Conservation (phyloP, 2,113 vertebrate genomes). For the Lamprotornis superbus region DNA sequence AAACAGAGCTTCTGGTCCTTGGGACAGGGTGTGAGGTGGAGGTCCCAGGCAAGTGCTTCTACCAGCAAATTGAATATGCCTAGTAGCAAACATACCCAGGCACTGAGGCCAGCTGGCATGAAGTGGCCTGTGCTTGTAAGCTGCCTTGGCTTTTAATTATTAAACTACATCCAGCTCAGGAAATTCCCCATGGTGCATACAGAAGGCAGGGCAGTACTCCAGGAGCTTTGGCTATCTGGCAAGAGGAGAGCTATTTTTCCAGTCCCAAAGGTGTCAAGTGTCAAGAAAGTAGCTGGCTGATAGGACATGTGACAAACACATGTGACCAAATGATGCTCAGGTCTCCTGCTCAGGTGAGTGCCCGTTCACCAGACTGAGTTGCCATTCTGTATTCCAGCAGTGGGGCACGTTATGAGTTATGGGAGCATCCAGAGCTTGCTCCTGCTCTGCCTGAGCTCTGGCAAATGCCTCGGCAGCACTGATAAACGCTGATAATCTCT, state of each 20-base stretch:
- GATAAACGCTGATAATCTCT: not conserved
- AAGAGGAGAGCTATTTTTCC: not conserved
- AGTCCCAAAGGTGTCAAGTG: not conserved
- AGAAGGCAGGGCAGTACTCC: not conserved
- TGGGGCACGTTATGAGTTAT: fast-evolving
- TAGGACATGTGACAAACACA: not conserved
- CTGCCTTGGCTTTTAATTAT: not conserved
- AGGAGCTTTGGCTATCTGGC: not conserved
- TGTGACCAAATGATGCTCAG: not conserved
- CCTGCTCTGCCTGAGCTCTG: not conserved
- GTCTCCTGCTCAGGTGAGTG: not conserved
- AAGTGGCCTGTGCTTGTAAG: not conserved
- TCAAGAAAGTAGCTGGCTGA: not conserved
- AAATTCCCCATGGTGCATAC: not conserved
- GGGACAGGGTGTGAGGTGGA: not conserved
- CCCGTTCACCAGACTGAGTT: not conserved
- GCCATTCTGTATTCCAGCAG: not conserved
- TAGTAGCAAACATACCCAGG: not conserved
- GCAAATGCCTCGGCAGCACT: not conserved
- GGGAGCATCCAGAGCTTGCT: not conserved
- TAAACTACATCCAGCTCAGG: not conserved
- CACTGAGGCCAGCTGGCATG: not conserved
- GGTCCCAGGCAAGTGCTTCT: not conserved
- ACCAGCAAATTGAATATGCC: not conserved
- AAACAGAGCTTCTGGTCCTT: not conserved